A percentile compares a stretch with the other conserved stretches of the same genome.
phyloP scores from a whole-genome alignment of 2,888 invertebrate genomes.

The Drosophila diplacantha region DNA sequence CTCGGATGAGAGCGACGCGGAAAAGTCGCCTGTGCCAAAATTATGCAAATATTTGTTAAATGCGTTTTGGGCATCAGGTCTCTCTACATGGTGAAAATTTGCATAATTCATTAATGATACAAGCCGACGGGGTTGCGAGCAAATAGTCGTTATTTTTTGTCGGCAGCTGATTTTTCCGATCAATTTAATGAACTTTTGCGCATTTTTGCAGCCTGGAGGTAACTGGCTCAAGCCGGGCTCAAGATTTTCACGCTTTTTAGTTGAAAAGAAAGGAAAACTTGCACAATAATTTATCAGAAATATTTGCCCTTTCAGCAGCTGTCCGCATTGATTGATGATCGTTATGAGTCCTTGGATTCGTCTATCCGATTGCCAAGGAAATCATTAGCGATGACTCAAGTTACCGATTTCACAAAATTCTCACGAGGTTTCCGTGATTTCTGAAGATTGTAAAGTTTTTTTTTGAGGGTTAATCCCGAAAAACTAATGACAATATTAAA shows the following conservation, averaged over 20 bases:
- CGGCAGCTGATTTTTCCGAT: conserved; percentile 53
- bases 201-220: conserved; percentile 25
- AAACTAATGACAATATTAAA: conserved; percentile 75
- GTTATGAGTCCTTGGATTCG: conserved; percentile 39
- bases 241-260: conserved; percentile 52
- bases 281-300: conserved; percentile 61
- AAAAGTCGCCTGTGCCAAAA: conserved; percentile 65
- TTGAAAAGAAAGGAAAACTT: conserved; percentile 41
- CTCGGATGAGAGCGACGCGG: conserved; percentile 21
- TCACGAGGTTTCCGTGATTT: conserved; percentile 53
- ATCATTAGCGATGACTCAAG: conserved; percentile 62
- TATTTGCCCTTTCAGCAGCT: conserved; percentile 58
- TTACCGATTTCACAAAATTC: conserved; percentile 55
- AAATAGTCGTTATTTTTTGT: conserved; percentile 53
- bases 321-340: conserved; percentile 62
- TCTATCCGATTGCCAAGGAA: conserved; percentile 18
- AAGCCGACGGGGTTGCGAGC: conserved; percentile 42
- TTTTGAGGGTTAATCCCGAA: conserved; percentile 25
- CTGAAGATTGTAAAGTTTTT: conserved; percentile 25
- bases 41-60: conserved; percentile 68
- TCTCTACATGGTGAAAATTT: conserved; percentile 49
- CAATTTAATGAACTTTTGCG: conserved; percentile 50
- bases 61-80: conserved; percentile 59
- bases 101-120: conserved; percentile 58
- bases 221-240: conserved; percentile 22